phyloP scores from a whole-genome alignment of 92 coral and sea anemone genomes.

The Parazoanthus darwini region DNA sequence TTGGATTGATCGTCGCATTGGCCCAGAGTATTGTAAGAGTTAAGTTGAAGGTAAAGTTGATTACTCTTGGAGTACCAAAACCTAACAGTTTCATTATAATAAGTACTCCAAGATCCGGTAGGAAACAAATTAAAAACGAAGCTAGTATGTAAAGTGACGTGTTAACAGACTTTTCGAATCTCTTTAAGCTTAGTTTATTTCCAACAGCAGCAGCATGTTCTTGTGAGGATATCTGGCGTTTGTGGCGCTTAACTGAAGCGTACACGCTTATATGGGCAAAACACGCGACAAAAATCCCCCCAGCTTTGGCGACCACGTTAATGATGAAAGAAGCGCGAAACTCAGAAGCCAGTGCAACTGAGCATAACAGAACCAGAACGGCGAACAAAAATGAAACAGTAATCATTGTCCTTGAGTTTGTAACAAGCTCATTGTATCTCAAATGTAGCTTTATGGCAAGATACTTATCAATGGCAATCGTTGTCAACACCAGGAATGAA shows the following conservation, averaged over 20 bases:
- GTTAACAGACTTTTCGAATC: constrained; percentile 9
- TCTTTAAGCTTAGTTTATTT: not conserved
- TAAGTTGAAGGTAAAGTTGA: not conserved
- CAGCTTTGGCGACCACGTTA: not conserved
- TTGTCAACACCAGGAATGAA: not conserved
- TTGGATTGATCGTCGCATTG: not conserved
- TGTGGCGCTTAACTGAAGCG: not conserved
- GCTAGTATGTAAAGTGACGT: not conserved
- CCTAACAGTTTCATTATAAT: not conserved
- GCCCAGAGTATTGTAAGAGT: not conserved
- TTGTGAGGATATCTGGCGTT: not conserved
- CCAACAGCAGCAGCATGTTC: not conserved
- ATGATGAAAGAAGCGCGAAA: not conserved
- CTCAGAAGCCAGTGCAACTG: not conserved
- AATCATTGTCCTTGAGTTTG: not conserved
- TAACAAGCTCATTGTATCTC: not conserved
- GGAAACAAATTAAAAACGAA: not conserved
- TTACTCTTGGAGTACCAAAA: not conserved
- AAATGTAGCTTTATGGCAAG: not conserved
- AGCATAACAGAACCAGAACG: not conserved
- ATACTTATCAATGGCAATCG: not conserved
- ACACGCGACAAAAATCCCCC: not conserved
- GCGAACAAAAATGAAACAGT: not conserved
- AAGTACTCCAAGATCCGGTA: not conserved
- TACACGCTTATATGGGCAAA: not conserved